Evolutionary conservation across 2,113 vertebrate genomes (phyloP).

Genomic region (Dolichotis patagonum): DNA sequence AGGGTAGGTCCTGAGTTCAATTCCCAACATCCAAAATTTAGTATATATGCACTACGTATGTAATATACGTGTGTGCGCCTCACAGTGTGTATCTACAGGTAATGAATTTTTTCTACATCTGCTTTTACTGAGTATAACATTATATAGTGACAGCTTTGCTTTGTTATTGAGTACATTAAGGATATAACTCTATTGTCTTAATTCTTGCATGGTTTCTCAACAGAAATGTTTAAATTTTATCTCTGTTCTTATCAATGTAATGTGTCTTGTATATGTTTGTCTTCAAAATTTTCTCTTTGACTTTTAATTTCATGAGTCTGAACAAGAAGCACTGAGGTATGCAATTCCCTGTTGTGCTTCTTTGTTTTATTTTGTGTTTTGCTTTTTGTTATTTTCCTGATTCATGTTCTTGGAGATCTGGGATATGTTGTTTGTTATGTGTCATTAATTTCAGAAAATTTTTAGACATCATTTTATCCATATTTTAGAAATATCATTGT

Average conservation of each 20-base stretch:
- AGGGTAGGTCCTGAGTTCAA: background rate
- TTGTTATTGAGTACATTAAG: background rate
- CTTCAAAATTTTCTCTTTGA: background rate
- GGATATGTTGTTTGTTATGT: background rate
- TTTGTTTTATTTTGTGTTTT: background rate
- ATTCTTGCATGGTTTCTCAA: background rate
- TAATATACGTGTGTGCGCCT: background rate
- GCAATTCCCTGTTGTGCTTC: background rate
- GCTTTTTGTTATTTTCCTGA: background rate
- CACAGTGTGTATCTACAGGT: background rate
- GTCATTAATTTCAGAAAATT: background rate
- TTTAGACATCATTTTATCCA: background rate
- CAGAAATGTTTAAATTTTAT: background rate
- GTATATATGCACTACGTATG: no score
- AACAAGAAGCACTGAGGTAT: background rate
- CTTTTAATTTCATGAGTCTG: background rate
- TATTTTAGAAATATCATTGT: background rate
- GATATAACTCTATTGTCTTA: background rate
- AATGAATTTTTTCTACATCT: background rate
- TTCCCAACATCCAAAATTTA: no score
- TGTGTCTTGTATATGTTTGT: background rate
- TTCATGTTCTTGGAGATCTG: background rate
- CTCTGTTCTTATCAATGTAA: background rate
- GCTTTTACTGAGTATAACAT: background rate
- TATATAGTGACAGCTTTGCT: background rate